phyloP scores from a whole-genome alignment of 2,797 vertebrate genomes.

The Chelmon rostratus region DNA sequence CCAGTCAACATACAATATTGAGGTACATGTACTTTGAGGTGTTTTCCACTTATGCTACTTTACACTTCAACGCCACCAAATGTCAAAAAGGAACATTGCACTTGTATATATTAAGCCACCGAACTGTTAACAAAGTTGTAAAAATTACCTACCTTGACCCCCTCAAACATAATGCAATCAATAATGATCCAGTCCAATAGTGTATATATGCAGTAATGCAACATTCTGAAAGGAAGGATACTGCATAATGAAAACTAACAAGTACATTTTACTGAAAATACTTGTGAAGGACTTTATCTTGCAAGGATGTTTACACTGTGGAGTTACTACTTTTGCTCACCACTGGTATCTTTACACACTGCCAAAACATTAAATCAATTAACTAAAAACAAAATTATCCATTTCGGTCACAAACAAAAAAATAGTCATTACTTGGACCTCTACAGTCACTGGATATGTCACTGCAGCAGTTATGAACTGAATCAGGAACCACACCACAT shows the following conservation, averaged over 20 bases:
- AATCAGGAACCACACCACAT: conserved; percentile 1
- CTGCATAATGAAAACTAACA: neutral
- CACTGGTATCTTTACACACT: neutral
- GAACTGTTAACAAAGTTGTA: neutral
- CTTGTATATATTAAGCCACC: neutral
- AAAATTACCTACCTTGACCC: neutral
- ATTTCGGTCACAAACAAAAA: neutral
- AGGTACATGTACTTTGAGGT: neutral
- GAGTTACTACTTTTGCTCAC: neutral
- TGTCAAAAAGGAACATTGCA: no score
- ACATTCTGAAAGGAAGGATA: neutral
- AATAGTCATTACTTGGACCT: neutral
- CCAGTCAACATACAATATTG: neutral
- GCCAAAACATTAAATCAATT: neutral
- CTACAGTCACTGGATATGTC: neutral
- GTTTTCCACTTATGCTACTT: neutral
- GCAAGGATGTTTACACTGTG: neutral
- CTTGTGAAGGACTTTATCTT: neutral
- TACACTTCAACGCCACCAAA: neutral
- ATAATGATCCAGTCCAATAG: neutral
- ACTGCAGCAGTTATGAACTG: neutral
- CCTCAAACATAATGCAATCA: neutral
- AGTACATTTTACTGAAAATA: neutral
- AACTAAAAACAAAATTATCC: neutral
- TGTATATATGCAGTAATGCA: neutral